Base-by-base conservation (phyloP, 1,140 invertebrate genomes). In the Zaprionus taronus region DNA sequence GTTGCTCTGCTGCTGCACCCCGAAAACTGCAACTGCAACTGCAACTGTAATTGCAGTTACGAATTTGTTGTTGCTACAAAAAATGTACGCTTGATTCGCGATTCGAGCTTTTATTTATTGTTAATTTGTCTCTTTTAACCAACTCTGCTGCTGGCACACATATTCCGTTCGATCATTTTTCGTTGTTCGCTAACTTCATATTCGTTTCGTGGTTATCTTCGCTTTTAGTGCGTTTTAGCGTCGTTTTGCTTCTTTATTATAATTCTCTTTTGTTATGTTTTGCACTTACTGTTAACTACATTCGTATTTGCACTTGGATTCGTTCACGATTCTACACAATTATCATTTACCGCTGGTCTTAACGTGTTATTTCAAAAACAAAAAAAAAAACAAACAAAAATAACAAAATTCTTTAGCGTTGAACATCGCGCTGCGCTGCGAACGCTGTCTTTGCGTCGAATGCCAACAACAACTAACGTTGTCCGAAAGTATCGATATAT, bases 131-230 rank as follows among this genome's bases (percentile, higher is more conserved):
- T 66, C 36, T 66, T 53, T 53, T 72, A 72, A 67, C 55, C 56
- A 77, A 66, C 56, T 66, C 22, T 51, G 61, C 22, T 51, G 61
- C 26, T 72, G 62, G 62, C 74, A 77, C 63, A 66, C 56, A 66
- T 77, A 66, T 77, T 63, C 57, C 57, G 62, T 77, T 77, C 74
- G 74, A 77, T 77, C 62, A 77, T 41, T 68, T 63, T 67, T 65
- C 36, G 69, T 57, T 56, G 60, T 51, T 63, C 49, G 64, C 53
- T 34, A 47, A 53, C 67, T 53, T 77, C 31, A 34, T 34, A 34
- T 34, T 34, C 44, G 53, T 62, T 79, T 80, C 41, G 68, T 79
- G 44, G 68, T 77, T 77, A 72, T 75, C 67, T 70, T 79, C 64
- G 69, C 55, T 77, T 67, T 38, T 28, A 11, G 38, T 73, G 56